Conservation (phyloP, 2,113 vertebrate genomes). For the Apodemus sylvaticus region DNA sequence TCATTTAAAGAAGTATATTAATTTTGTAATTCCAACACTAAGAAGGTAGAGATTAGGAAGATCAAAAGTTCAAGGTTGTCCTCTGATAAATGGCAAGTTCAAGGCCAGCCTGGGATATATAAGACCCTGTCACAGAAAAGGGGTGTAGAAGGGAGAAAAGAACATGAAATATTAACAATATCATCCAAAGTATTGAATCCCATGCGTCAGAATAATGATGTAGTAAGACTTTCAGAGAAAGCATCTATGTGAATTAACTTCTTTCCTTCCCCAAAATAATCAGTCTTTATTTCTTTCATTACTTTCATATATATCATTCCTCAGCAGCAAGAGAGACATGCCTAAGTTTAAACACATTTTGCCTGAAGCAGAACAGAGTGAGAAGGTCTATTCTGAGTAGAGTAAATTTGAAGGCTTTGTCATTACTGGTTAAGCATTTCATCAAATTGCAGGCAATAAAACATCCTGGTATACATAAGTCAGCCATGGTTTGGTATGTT, state of each 20-base stretch:
- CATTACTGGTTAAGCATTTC: neutral
- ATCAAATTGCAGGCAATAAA: constrained; percentile 12
- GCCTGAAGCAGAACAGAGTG: neutral
- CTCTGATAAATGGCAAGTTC: neutral
- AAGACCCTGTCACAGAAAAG: neutral
- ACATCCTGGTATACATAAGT: neutral
- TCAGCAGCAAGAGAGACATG: neutral
- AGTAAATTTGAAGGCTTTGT: constrained; percentile 1
- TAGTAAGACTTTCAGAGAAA: constrained; percentile 45
- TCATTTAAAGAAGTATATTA: neutral
- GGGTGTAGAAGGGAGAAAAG: too few species aligned
- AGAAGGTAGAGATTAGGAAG: neutral
- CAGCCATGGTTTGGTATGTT: neutral
- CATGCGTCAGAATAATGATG: neutral
- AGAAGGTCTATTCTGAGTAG: neutral
- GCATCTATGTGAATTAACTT: constrained; percentile 25
- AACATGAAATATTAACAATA: neutral
- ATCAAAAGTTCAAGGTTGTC: neutral
- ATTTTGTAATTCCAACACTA: neutral
- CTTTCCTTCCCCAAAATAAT: constrained; percentile 14
- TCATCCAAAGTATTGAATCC: neutral
- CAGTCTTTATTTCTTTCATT: constrained; percentile 23
- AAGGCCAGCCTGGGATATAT: neutral
- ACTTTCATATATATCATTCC: constrained; percentile 24
- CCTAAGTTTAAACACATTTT: constrained; percentile 34